phyloP scores from a whole-genome alignment of 2,888 invertebrate genomes.

The Ferrisia virgata region DNA sequence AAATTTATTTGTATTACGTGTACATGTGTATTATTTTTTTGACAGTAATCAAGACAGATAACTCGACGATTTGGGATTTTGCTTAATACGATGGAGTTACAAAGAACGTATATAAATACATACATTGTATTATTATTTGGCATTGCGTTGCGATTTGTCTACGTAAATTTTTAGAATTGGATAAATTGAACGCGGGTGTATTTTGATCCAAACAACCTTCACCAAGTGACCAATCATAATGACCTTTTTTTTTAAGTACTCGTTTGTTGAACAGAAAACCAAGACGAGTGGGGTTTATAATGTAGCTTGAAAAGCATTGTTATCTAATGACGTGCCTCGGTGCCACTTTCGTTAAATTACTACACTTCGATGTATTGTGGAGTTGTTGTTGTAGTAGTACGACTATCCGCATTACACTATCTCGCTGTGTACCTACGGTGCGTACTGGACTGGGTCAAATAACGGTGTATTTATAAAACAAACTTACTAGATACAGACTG shows the following conservation, averaged over 20 bases:
- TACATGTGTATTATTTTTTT: not conserved
- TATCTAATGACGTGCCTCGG: conserved; percentile 19
- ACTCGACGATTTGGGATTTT: not conserved
- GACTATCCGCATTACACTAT: not conserved
- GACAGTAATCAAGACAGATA: not conserved
- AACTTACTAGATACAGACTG: conserved; percentile 15
- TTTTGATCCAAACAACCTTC: conserved; percentile 22
- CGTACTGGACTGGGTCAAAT: conserved; percentile 9
- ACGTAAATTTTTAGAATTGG: not conserved
- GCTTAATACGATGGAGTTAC: not conserved
- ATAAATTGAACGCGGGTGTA: not conserved
- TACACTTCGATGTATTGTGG: not conserved
- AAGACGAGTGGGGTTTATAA: not conserved
- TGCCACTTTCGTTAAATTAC: conserved; percentile 26
- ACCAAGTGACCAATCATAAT: conserved; percentile 8
- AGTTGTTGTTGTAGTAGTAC: not conserved
- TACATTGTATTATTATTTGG: not conserved
- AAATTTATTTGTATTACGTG: not conserved
- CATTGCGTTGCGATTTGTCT: not conserved
- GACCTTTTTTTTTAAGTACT: not conserved
- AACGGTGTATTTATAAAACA: conserved; percentile 25
- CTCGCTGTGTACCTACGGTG: not conserved
- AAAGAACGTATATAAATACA: not conserved
- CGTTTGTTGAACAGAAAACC: not conserved
- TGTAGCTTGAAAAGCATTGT: not conserved